phyloP scores from a whole-genome alignment of 1,140 invertebrate genomes.

The Grapholita molesta region DNA sequence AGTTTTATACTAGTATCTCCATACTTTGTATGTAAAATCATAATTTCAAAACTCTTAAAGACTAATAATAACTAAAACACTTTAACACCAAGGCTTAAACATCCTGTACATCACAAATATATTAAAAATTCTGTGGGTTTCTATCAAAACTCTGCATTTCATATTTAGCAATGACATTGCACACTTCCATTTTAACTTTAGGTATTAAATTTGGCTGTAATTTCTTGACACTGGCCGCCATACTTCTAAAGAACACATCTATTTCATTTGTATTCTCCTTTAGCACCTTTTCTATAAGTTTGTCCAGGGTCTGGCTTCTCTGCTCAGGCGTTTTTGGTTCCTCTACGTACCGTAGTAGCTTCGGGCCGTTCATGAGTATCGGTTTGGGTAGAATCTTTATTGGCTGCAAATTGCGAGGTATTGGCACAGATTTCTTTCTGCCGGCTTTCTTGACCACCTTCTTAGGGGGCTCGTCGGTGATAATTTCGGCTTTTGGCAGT shows the following conservation, averaged over 20 bases:
- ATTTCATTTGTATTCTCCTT: slow-evolving; percentile 72
- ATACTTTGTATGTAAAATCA: slow-evolving; percentile 14
- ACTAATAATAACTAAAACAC: background rate
- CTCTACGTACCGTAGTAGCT: slow-evolving; percentile 58
- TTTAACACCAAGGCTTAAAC: background rate
- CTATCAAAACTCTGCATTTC: slow-evolving; percentile 73
- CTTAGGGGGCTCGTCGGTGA: slow-evolving; percentile 38
- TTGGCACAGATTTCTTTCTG: slow-evolving; percentile 54
- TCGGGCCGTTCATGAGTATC: slow-evolving; percentile 54
- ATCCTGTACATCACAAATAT: slow-evolving; percentile 11
- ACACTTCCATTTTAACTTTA: slow-evolving; percentile 74
- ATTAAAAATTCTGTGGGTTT: slow-evolving; percentile 24
- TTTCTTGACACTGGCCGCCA: slow-evolving; percentile 72
- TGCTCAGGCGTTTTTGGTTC: slow-evolving; percentile 56
- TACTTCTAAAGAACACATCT: slow-evolving; percentile 70
- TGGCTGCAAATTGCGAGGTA: slow-evolving; percentile 54
- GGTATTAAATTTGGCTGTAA: slow-evolving; percentile 70
- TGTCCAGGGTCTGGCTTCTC: slow-evolving; percentile 59
- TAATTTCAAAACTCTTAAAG: background rate
- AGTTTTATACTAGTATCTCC: background rate
- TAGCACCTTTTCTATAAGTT: slow-evolving; percentile 64
- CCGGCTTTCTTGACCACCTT: slow-evolving; percentile 54
- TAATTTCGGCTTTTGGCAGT: slow-evolving; percentile 29
- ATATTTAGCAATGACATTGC: slow-evolving; percentile 73
- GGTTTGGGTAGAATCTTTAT: slow-evolving; percentile 72